Base-by-base conservation (phyloP, 2,888 invertebrate genomes). In the Drosophila demipolita region DNA sequence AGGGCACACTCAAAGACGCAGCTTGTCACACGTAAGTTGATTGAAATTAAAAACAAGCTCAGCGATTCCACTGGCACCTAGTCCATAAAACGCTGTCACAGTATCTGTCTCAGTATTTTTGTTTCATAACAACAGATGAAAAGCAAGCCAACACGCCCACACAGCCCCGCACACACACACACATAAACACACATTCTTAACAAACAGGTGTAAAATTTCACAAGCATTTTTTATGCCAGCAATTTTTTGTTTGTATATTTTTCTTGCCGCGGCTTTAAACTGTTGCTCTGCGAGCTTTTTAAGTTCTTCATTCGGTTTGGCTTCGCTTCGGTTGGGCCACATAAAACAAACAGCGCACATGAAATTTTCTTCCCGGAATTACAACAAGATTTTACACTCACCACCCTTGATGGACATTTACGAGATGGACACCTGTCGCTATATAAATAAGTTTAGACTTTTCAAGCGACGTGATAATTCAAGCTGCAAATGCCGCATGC, bases 11-110 rank as follows among this genome's bases (percentile, higher is more conserved):
- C 48, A 45, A 15, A 4, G 23, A 8, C 49, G 17, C 23, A 5
- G 64, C 61, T 61, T 71, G 52, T 48, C 66, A 54, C 48, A 45
- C 66, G 52, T 61, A 60, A 80, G 65, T 76, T 82, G 80, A 76
- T 76, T 71, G 80, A 82, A 80, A 83, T 83, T 80, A 80, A 73
- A 80, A 71, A 66, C 66, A 82, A 80, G 66, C 66, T 67, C 64
- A 52, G 66, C 61, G 66, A 80, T 75, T 63, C 53, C 42, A 54
- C 60, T 53, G 52, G 36, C 58, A 55, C 52, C 49, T 45, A 15
- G 42, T 32, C 20, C 26, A 23, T 26, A 49, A 8, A 15, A 58
- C 45, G 32, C 68, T 63, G 73, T 62, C 64, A 50, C 63, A 60
- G 36, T 23, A 4, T 26, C 35, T 54, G 20, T 29, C 15, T 55